A percentile compares a stretch with the other conserved stretches of the same genome.
phyloP scores from a whole-genome alignment of 2,888 invertebrate species.

The Baccha elongata region DNA sequence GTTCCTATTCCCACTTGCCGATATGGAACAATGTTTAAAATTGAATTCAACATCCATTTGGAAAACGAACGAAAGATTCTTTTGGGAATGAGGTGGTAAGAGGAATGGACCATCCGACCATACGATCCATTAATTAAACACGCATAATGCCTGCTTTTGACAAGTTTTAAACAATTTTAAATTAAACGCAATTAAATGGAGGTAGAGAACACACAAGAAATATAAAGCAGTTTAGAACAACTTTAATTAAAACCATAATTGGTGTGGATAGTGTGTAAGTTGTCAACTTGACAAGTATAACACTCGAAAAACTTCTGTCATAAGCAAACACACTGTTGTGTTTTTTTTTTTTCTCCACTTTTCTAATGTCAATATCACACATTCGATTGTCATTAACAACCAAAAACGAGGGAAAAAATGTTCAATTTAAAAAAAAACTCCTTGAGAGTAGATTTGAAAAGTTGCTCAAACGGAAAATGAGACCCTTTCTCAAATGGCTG shows the following conservation, averaged over 20 bases:
- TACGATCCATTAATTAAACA: slow-evolving; percentile 60
- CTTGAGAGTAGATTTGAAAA: slow-evolving; percentile 23
- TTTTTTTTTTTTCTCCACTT: neutral
- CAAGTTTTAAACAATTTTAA: slow-evolving; percentile 50
- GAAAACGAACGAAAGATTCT: slow-evolving; percentile 20
- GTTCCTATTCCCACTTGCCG: neutral
- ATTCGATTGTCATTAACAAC: slow-evolving; percentile 21
- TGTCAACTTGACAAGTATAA: slow-evolving; percentile 17
- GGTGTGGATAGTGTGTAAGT: neutral
- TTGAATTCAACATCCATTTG: slow-evolving; percentile 53
- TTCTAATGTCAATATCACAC: slow-evolving; percentile 13
- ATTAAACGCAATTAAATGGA: slow-evolving; percentile 20
- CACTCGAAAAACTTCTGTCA: slow-evolving; percentile 10
- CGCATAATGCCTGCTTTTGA: slow-evolving; percentile 58
- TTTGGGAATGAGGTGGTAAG: neutral
- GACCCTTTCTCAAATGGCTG: slow-evolving; percentile 20
- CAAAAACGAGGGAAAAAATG: neutral
- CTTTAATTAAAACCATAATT: slow-evolving; percentile 28
- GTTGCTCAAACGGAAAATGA: slow-evolving; percentile 47
- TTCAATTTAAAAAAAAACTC: slow-evolving; percentile 16
- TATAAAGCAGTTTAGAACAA: too few relatives aligned
- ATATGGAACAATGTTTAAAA: slow-evolving; percentile 48
- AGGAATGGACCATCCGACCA: slow-evolving; percentile 13
- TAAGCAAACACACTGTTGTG: neutral
- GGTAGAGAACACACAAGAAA: neutral